These are phyloP conservation scores for Lasioglossum oenotherae DNA, from an alignment of 2,888 invertebrate genomes.

Conservation along the genomic window DNA sequence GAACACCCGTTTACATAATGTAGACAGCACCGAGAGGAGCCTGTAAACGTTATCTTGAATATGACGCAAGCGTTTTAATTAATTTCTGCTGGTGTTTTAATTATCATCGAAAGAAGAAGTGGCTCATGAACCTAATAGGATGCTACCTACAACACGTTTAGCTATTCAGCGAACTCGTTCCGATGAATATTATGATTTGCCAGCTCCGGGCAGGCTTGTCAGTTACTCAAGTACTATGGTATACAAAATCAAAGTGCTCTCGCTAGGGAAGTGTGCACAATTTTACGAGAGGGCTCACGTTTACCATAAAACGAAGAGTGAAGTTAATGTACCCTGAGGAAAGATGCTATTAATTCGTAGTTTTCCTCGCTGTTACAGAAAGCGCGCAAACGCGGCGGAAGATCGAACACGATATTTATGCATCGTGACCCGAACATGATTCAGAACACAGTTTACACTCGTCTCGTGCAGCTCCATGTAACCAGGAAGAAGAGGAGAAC, in stretches of 20 bases:
- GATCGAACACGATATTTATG: not conserved
- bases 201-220: not conserved
- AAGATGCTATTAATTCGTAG: constrained; percentile 7
- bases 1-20: not conserved
- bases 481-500: not conserved
- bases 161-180: constrained; percentile 12
- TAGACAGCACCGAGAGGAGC: not conserved
- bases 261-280: not conserved
- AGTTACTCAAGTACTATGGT: not conserved
- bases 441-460: not conserved
- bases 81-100: constrained; percentile 5
- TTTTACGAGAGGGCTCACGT: not conserved
- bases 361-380: not conserved
- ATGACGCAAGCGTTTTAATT: not conserved
- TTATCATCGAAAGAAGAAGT: not conserved
- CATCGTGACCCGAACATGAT: constrained; percentile 11
- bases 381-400: not conserved
- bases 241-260: constrained; percentile 5
- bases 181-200: not conserved
- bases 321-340: not conserved
- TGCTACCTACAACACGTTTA: not conserved
- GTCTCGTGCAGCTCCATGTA: not conserved
- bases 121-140: not conserved
- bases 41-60: not conserved
- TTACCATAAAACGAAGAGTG: not conserved